Percentiles rank a stretch among this genome's conserved stretches.
Conservation (phyloP, 1,140 invertebrate species). For the Euschistus heros region DNA sequence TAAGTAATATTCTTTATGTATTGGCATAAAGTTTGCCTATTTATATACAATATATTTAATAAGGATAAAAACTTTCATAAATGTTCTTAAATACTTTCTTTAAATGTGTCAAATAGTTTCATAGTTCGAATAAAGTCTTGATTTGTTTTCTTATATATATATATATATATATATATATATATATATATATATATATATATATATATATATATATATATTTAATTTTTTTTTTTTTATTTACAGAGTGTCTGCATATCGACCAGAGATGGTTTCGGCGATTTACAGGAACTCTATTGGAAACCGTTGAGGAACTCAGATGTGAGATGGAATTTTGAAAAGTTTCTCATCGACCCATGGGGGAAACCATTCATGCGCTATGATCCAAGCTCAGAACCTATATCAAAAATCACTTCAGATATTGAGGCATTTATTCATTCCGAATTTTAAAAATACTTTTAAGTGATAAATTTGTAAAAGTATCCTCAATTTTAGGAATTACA, state of each 20-base stretch:
- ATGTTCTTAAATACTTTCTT: too few relatives aligned
- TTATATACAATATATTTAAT: too few relatives aligned
- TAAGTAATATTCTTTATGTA: too few relatives aligned
- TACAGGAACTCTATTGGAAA: conserved; percentile 37
- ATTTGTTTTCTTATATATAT: too few relatives aligned
- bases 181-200: too few relatives aligned
- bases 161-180: too few relatives aligned
- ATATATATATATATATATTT: background rate
- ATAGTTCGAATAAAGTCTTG: too few relatives aligned
- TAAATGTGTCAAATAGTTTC: too few relatives aligned
- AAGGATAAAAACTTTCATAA: too few relatives aligned
- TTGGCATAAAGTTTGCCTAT: too few relatives aligned
- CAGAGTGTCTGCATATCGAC: conserved; percentile 35
- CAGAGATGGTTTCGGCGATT: conserved; percentile 33
- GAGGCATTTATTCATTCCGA: background rate
- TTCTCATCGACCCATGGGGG: conserved; percentile 41
- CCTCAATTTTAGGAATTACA: too few relatives aligned
- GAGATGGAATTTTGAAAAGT: conserved; percentile 51
- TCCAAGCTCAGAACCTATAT: conserved; percentile 31
- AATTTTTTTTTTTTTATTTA: conserved; percentile 13
- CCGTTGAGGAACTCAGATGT: conserved; percentile 40
- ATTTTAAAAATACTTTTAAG: background rate
- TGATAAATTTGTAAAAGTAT: too few relatives aligned
- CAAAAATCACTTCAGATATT: conserved; percentile 31
- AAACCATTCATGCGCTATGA: conserved; percentile 41